phyloP scores from a whole-genome alignment of 2,888 invertebrate genomes.

The Dolichopus griseipennis region DNA sequence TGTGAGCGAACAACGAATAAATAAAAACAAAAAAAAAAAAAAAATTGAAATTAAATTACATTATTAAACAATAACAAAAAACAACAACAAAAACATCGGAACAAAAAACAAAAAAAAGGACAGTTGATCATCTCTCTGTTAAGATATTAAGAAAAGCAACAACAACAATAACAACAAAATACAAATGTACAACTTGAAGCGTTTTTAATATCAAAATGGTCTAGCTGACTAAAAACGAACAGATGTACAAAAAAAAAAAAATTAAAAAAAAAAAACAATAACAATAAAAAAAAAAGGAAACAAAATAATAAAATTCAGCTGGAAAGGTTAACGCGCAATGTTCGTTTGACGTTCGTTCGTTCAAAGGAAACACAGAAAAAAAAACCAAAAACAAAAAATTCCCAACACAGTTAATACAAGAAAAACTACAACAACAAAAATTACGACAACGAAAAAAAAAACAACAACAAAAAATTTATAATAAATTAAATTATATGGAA shows the following conservation, averaged over 20 bases:
- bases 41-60: too few relatives aligned
- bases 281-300: neutral
- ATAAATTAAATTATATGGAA: neutral
- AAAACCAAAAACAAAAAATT: neutral
- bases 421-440: neutral
- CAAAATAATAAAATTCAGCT: neutral
- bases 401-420: neutral
- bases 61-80: too few relatives aligned
- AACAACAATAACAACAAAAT: too few relatives aligned
- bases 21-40: too few relatives aligned
- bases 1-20: too few relatives aligned
- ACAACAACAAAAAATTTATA: neutral
- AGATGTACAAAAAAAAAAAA: neutral
- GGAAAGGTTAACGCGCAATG: constrained; percentile 6
- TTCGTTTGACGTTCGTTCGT: neutral
- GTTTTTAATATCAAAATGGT: neutral
- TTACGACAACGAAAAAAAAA: neutral
- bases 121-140: too few relatives aligned
- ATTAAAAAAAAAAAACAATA: neutral
- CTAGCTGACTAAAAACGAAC: neutral
- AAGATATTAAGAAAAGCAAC: too few relatives aligned
- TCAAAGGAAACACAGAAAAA: neutral
- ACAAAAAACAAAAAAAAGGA: too few relatives aligned
- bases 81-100: too few relatives aligned
- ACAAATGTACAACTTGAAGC: neutral